Evolutionary conservation across 2,888 invertebrate genomes (phyloP).

Genomic region (Orthosia incerta): DNA sequence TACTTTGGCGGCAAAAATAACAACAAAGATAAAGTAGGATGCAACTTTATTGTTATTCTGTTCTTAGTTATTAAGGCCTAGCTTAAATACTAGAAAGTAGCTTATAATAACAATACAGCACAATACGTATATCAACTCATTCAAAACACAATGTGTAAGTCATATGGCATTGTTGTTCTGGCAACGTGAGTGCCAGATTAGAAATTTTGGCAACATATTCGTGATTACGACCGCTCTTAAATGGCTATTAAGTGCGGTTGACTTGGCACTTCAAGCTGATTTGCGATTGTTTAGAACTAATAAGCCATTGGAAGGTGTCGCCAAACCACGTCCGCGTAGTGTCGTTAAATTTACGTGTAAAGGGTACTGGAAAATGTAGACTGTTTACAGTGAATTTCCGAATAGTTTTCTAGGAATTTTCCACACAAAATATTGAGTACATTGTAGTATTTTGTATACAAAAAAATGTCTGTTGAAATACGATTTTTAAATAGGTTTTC

Average conservation of each 20-base stretch:
- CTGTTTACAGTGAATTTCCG: conserved; percentile 5
- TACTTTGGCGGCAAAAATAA: conserved; percentile 26
- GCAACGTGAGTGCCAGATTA: conserved; percentile 54
- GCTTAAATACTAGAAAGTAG: conserved; percentile 37
- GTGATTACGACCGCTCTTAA: conserved; percentile 51
- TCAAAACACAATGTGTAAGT: conserved; percentile 38
- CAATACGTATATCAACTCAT: conserved; percentile 28
- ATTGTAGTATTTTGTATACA: conserved; percentile 11
- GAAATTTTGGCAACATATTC: conserved; percentile 63
- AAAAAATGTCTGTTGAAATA: conserved; percentile 10
- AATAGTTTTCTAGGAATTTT: conserved; percentile 32
- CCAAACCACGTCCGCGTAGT: conserved; percentile 22
- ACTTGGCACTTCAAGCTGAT: conserved; percentile 53
- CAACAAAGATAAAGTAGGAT: neutral
- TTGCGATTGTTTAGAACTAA: conserved; percentile 51
- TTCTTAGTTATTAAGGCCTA: conserved; percentile 11
- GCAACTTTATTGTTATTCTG: conserved; percentile 15
- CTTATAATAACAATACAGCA: conserved; percentile 6
- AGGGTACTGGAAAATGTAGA: conserved; percentile 11
- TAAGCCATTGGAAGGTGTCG: conserved; percentile 39
- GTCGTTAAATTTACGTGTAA: conserved; percentile 25
- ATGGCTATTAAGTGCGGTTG: conserved; percentile 50
- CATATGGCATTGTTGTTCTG: conserved; percentile 51
- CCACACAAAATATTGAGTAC: conserved; percentile 22
- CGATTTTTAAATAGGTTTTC: conserved; percentile 43